A percentile compares a stretch with the other conserved stretches of the same genome.
These are phyloP conservation scores for Arion vulgaris DNA, from an alignment of 1,140 invertebrate genomes.

Conservation along the genomic window DNA sequence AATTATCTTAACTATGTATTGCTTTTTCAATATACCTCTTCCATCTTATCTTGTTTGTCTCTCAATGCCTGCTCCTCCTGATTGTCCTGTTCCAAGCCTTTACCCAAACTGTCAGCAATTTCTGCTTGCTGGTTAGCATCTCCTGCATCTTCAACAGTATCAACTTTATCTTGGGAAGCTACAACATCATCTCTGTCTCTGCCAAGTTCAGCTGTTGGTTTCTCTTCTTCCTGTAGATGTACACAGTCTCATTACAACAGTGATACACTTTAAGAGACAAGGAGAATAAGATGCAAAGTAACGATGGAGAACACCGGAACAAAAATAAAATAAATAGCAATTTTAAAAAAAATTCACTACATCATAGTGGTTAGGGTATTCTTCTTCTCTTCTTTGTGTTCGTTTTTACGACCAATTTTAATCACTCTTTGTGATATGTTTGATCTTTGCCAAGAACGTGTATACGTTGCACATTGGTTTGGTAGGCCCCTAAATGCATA, in stretches of 20 bases:
- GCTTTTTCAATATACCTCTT: constrained; percentile 65
- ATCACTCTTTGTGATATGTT: no score
- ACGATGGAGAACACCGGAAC: background rate
- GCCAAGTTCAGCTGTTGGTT: constrained; percentile 33
- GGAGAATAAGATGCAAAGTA: background rate
- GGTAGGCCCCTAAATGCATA: no score
- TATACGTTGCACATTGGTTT: no score
- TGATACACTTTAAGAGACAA: background rate
- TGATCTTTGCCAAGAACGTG: no score
- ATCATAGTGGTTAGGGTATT: no score
- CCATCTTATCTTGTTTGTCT: constrained; percentile 56
- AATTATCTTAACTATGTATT: no score
- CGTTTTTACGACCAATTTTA: no score
- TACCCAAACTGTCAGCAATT: constrained; percentile 58
- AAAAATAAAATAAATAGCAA: constrained; percentile 5
- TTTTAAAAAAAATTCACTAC: no score
- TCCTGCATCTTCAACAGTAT: constrained; percentile 54
- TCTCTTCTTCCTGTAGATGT: constrained; percentile 45
- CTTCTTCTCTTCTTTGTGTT: no score
- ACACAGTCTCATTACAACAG: no score
- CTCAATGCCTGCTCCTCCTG: constrained; percentile 55
- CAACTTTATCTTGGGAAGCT: constrained; percentile 45
- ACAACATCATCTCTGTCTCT: constrained; percentile 44
- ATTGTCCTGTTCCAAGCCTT: constrained; percentile 54
- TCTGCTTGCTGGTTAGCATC: constrained; percentile 58